A percentile compares a stretch with the other conserved stretches of the same genome.
These are phyloP conservation scores for Neelides folsomi DNA, from an alignment of 2,888 invertebrate species.

Conservation along the genomic window DNA sequence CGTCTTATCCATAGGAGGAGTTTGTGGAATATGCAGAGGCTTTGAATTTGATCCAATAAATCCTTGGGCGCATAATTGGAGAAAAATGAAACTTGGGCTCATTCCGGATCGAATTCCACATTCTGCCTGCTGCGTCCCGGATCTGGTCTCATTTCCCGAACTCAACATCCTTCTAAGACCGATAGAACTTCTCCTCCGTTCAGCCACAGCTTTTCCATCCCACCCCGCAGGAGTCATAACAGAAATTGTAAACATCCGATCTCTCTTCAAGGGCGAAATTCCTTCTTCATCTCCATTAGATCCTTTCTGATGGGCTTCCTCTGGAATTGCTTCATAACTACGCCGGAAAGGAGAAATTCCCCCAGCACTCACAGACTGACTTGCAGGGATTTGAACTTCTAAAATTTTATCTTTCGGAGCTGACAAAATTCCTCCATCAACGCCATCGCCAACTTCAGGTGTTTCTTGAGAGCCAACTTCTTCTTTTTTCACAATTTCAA, in stretches of 20 bases:
- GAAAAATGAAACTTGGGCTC: slow-evolving; percentile 29
- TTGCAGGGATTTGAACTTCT: slow-evolving; percentile 1
- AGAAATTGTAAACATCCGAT: slow-evolving; percentile 69
- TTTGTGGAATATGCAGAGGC: slow-evolving; percentile 22
- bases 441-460: too few relatives aligned
- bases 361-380: background rate
- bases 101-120: slow-evolving; percentile 26
- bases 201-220: slow-evolving; percentile 37
- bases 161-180: slow-evolving; percentile 6
- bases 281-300: background rate
- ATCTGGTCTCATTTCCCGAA: background rate
- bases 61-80: slow-evolving; percentile 30
- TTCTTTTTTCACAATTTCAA: background rate
- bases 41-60: slow-evolving; percentile 15
- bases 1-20: slow-evolving; percentile 20
- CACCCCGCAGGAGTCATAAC: slow-evolving; percentile 62
- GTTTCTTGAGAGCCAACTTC: too few relatives aligned
- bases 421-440: background rate
- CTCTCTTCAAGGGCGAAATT: slow-evolving; percentile 43
- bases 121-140: background rate
- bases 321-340: slow-evolving; percentile 80
- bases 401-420: background rate
- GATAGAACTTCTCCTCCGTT: slow-evolving; percentile 24
- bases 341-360: slow-evolving; percentile 41
- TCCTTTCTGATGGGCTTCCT: slow-evolving; percentile 44